Conservation (phyloP, 2,888 invertebrate genomes). For the Himalopsyche japonica region DNA sequence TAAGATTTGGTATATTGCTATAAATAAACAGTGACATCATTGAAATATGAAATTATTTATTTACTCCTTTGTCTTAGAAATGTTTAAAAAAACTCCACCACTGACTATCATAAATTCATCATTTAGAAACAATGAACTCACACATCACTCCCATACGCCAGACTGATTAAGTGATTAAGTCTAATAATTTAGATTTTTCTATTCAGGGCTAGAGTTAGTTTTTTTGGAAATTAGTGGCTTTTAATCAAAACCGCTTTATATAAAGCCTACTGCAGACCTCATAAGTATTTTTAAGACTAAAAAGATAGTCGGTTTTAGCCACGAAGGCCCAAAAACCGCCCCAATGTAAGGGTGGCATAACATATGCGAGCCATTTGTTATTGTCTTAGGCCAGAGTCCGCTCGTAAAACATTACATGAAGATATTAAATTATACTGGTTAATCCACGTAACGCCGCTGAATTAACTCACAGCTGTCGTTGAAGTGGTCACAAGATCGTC, state of each 20-base stretch:
- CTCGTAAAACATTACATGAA: conserved; percentile 12
- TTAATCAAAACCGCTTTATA: background rate
- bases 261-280: background rate
- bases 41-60: too few species aligned
- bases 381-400: conserved; percentile 13
- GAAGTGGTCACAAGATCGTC: background rate
- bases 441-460: conserved; percentile 21
- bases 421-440: conserved; percentile 29
- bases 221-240: too few species aligned
- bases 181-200: too few species aligned
- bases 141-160: too few species aligned
- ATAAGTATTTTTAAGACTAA: background rate
- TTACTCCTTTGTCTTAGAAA: too few species aligned
- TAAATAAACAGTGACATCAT: too few species aligned
- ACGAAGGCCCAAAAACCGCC: background rate
- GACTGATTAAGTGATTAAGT: too few species aligned
- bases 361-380: conserved; percentile 23
- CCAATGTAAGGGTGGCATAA: conserved; percentile 2
- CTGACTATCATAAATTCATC: too few species aligned
- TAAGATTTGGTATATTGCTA: too few species aligned
- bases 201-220: too few species aligned
- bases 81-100: too few species aligned
- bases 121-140: too few species aligned
- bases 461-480: conserved; percentile 10
- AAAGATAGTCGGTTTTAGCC: background rate